Conservation (phyloP, 2,797 vertebrate species). For the Pantherophis alleghaniensis region DNA sequence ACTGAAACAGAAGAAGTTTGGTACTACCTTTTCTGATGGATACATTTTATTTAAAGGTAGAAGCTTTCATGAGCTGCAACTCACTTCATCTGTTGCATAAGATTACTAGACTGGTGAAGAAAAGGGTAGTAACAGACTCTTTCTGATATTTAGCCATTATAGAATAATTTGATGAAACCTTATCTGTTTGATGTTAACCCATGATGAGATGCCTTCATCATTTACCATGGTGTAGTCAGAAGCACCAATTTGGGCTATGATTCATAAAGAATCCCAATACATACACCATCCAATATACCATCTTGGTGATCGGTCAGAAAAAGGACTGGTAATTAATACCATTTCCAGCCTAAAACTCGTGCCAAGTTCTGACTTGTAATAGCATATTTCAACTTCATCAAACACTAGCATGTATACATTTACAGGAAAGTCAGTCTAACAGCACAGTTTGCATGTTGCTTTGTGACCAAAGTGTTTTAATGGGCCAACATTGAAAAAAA, state of each 20-base stretch:
- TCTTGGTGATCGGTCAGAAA: neutral
- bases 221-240: neutral
- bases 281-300: neutral
- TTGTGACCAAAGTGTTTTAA: neutral
- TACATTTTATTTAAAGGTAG: neutral
- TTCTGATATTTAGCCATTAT: neutral
- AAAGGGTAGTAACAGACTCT: neutral
- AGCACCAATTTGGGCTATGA: neutral
- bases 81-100: neutral
- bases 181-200: neutral
- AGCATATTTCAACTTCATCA: slow-evolving; percentile 1
- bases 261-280: too few species aligned
- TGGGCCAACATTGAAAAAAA: neutral
- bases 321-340: neutral
- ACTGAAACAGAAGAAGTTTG: neutral
- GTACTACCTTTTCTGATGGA: neutral
- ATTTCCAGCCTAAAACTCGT: neutral
- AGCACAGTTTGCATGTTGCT: neutral
- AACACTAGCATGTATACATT: neutral
- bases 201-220: neutral
- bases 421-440: neutral
- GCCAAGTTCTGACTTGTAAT: slow-evolving; percentile 1
- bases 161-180: neutral
- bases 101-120: neutral
- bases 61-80: neutral